These are phyloP conservation scores for Panulirus ornatus DNA, from an alignment of 1,140 invertebrate genomes.

Conservation along the genomic window DNA sequence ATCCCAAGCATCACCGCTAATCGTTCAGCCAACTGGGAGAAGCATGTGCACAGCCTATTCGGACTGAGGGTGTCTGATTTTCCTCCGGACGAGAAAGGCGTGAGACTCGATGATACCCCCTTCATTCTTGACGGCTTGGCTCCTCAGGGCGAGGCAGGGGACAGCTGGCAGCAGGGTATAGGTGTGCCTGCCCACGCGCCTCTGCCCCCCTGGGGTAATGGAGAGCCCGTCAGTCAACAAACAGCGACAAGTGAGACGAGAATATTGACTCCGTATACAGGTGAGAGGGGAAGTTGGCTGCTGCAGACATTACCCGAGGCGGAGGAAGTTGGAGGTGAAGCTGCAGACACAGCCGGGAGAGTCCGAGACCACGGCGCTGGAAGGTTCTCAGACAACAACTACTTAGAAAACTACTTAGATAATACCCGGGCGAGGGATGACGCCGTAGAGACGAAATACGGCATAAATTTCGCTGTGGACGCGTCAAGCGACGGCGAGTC, in stretches of 20 bases:
- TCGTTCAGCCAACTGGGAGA: slow-evolving; percentile 57
- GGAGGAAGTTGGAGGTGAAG: neutral
- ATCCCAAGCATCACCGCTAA: slow-evolving; percentile 52
- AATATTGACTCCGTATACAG: neutral
- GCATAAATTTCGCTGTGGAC: slow-evolving; percentile 34
- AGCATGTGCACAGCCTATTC: slow-evolving; percentile 56
- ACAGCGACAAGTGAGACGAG: neutral
- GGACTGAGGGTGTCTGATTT: slow-evolving; percentile 23
- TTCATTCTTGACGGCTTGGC: slow-evolving; percentile 37
- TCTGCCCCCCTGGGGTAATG: slow-evolving; percentile 1
- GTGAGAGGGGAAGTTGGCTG: neutral
- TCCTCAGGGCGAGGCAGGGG: neutral
- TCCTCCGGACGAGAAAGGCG: slow-evolving; percentile 11
- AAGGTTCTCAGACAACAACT: neutral
- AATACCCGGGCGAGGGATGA: neutral
- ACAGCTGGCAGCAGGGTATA: neutral
- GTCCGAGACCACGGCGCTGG: neutral
- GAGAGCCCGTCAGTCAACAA: neutral
- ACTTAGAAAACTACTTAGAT: neutral
- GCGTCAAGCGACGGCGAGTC: slow-evolving; percentile 4
- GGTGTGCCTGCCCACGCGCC: neutral
- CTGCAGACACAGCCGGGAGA: neutral
- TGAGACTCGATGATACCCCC: slow-evolving; percentile 58
- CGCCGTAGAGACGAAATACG: neutral
- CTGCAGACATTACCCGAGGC: neutral